Evolutionary conservation across 2,113 vertebrate species (phyloP).

Genomic region (Poecilia latipinna): DNA sequence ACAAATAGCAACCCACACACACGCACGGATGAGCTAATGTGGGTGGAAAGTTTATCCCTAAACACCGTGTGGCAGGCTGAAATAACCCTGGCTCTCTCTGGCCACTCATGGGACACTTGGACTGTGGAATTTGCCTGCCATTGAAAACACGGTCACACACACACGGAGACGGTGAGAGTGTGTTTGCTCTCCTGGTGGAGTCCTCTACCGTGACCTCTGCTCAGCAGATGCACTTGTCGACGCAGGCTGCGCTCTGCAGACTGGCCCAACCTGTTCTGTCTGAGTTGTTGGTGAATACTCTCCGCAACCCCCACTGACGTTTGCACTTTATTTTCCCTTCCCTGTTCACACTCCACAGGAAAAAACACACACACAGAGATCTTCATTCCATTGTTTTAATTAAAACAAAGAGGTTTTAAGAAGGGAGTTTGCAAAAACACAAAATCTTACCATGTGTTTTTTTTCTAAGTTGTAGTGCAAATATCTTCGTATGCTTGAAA

Average conservation of each 20-base stretch:
- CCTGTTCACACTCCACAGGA: conserved; percentile 2
- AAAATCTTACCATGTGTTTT: too few species aligned
- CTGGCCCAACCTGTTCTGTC: conserved; percentile 72
- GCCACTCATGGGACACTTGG: conserved; percentile 51
- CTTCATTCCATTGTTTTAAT: background rate
- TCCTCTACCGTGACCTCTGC: conserved; percentile 72
- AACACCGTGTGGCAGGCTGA: conserved; percentile 65
- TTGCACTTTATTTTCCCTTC: conserved; percentile 27
- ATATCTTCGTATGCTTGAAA: too few species aligned
- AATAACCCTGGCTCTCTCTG: conserved; percentile 57
- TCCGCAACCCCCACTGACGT: conserved; percentile 36
- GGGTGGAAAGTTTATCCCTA: conserved; percentile 74
- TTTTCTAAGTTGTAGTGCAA: too few species aligned
- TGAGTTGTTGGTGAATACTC: conserved; percentile 11
- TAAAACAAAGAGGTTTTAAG: background rate
- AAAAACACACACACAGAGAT: conserved; percentile 1
- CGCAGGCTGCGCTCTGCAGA: conserved; percentile 45
- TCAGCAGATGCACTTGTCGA: conserved; percentile 37
- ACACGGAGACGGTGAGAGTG: conserved; percentile 25
- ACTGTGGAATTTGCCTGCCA: conserved; percentile 49
- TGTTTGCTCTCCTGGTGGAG: conserved; percentile 62
- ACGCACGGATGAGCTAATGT: conserved; percentile 45
- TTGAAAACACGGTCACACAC: conserved; percentile 38
- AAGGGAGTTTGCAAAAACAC: too few species aligned
- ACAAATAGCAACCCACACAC: conserved; percentile 43